These are phyloP conservation scores for Drosophila sturtevanti DNA, from an alignment of 1,140 invertebrate genomes.

Conservation along the genomic window DNA sequence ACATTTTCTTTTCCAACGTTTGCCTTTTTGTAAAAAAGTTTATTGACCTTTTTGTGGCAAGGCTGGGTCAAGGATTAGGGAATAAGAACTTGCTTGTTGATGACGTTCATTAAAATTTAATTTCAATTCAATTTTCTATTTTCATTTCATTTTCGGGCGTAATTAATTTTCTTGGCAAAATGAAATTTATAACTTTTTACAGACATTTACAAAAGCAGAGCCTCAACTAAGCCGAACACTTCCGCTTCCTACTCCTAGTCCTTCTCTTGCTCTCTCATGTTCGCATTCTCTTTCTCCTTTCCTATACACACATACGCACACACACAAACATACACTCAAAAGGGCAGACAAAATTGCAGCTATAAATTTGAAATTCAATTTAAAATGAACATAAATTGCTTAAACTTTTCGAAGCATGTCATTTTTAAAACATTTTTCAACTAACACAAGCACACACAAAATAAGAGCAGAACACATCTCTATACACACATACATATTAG, in stretches of 20 bases:
- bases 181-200: conserved; percentile 72
- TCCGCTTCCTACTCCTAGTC: conserved; percentile 63
- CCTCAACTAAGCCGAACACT: conserved; percentile 62
- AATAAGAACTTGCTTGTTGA: conserved; percentile 25
- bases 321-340: conserved; percentile 5
- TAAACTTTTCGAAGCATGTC: conserved; percentile 82
- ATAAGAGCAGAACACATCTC: no score
- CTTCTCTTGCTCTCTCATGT: conserved; percentile 32
- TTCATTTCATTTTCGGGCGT: conserved; percentile 42
- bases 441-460: conserved; percentile 54
- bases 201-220: conserved; percentile 34
- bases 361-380: conserved; percentile 83
- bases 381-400: conserved; percentile 83
- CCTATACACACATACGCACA: conserved; percentile 6
- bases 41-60: conserved; percentile 51
- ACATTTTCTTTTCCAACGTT: conserved; percentile 22
- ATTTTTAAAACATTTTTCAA: conserved; percentile 82
- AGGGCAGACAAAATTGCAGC: conserved; percentile 73
- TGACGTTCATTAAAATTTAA: conserved; percentile 22
- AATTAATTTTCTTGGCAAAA: conserved; percentile 76
- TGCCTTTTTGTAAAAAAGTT: conserved; percentile 40
- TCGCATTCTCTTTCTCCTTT: conserved; percentile 24
- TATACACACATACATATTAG: conserved; percentile 14
- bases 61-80: neutral
- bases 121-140: conserved; percentile 56